Base-by-base conservation (phyloP, 2,113 vertebrate genomes). In the Oreotrochilus melanogaster region DNA sequence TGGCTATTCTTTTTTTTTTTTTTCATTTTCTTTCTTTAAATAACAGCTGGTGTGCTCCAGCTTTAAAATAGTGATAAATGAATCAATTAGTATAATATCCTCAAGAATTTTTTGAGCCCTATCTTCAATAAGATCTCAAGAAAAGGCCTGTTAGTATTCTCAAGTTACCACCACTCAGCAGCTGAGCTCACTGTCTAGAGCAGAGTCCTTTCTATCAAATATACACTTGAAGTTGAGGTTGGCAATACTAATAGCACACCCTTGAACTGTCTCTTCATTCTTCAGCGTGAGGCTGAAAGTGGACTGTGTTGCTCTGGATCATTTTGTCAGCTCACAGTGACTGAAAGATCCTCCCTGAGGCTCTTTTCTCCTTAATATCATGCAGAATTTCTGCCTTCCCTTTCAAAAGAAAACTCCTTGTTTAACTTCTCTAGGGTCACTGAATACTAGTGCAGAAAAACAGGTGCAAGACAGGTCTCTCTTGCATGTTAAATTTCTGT, bases 221-320 rank as follows among this genome's bases (percentile, higher is more conserved):
- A 57, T 51, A 62, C 76, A 48, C 35, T 83, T 88, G 57, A 89
- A 95, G 65, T 89, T 96, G 86, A 42, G 83, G 85, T 62, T 80
- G 82, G 81, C 8, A 27, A 89, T 93, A 93, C 92, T 94, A 88
- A 95, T 71, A 95, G 88, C 72, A 95, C 93, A 95, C 69, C 90
- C 91, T 95, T 95, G 73, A 97, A 95, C 91, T 89, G 60, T 71
- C 43, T 79, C 91, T 86, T 76, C 81, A 87, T 94, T 93, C 79
- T 93, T 95, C 87, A 95, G 73, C n/a, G 13, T 92, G 94, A 94
- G 88, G 94, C 82, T 91, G 50, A 92, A 97, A 96, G 87, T 95
- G 87, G 93, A 96, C 93, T 93, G 78, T 72, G 72, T 11, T 18
- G 85, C 89, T 96, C 86, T 76, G 94, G 57, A 92, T 91, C 86